These are phyloP conservation scores for Acanthiza pusilla DNA, from an alignment of 2,797 vertebrate genomes.

Conservation along the genomic window DNA sequence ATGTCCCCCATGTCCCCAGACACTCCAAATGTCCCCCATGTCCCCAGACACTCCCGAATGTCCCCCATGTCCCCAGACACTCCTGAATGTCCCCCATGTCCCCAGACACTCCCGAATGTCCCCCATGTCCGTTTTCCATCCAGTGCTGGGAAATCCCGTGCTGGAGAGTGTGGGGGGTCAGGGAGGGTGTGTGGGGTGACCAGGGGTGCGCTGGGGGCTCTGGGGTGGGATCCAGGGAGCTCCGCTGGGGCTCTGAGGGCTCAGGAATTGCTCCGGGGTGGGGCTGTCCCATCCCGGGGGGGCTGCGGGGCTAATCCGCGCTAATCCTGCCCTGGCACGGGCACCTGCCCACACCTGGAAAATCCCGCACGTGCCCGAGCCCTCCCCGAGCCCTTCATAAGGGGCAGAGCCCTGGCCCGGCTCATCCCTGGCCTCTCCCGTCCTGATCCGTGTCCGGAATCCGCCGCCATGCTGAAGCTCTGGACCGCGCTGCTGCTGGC, in stretches of 20 bases:
- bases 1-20: not conserved
- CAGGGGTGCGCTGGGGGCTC: not conserved
- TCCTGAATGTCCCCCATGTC: too few species aligned
- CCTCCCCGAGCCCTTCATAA: not conserved
- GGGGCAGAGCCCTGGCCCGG: fast-evolving
- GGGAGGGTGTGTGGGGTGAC: not conserved
- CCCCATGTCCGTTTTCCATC: not conserved
- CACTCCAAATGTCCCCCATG: too few species aligned
- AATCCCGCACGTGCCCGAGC: fast-evolving
- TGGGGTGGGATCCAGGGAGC: fast-evolving
- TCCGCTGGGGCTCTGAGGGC: not conserved
- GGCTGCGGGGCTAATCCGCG: not conserved
- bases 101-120: too few species aligned
- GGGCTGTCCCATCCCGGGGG: not conserved
- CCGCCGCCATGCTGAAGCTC: not conserved
- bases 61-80: too few species aligned
- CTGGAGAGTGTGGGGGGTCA: not conserved
- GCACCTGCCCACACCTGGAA: not conserved
- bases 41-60: too few species aligned
- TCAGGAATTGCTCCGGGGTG: not conserved
- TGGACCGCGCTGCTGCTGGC: not conserved
- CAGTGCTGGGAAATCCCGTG: not conserved
- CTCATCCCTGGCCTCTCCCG: not conserved
- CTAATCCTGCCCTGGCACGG: not conserved
- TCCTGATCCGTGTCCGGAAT: fast-evolving